phyloP scores from a whole-genome alignment of 2,888 invertebrate species.

The Pardosa pseudoannulata region DNA sequence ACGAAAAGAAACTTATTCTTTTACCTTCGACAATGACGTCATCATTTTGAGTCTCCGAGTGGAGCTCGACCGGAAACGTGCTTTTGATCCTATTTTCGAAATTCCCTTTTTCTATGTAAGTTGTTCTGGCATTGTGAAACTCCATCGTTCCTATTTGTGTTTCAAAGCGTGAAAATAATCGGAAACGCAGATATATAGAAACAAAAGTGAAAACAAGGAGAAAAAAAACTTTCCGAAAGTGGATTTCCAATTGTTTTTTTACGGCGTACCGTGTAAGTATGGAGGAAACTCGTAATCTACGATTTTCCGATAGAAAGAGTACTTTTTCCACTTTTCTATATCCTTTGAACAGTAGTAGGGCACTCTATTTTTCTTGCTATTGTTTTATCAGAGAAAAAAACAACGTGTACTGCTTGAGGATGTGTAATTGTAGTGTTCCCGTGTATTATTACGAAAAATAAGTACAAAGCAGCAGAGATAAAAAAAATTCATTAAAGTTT shows the following conservation, averaged over 20 bases:
- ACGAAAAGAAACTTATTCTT: neutral
- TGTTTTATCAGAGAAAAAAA: neutral
- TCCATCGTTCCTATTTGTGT: neutral
- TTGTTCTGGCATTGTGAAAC: neutral
- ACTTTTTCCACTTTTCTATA: neutral
- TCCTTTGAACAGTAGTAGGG: too few species aligned
- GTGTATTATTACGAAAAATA: too few species aligned
- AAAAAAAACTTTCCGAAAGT: neutral
- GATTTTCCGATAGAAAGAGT: neutral
- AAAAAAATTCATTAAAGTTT: too few species aligned
- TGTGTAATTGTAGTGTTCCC: too few species aligned
- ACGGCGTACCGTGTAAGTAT: neutral
- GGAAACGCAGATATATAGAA: neutral
- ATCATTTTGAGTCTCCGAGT: too few species aligned
- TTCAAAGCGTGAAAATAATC: neutral
- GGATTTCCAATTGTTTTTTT: neutral
- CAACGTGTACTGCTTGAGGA: too few species aligned
- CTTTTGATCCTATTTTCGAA: slow-evolving; percentile 3
- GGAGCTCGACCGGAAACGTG: neutral
- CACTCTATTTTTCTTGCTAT: neutral
- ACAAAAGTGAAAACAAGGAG: neutral
- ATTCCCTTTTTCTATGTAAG: neutral
- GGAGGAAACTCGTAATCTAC: neutral
- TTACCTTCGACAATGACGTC: neutral
- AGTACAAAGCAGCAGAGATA: too few species aligned